A percentile compares a stretch with the other conserved stretches of the same genome.
Evolutionary conservation across 2,113 vertebrate genomes (phyloP).

Genomic region (Periophthalmodon schlosseri): DNA sequence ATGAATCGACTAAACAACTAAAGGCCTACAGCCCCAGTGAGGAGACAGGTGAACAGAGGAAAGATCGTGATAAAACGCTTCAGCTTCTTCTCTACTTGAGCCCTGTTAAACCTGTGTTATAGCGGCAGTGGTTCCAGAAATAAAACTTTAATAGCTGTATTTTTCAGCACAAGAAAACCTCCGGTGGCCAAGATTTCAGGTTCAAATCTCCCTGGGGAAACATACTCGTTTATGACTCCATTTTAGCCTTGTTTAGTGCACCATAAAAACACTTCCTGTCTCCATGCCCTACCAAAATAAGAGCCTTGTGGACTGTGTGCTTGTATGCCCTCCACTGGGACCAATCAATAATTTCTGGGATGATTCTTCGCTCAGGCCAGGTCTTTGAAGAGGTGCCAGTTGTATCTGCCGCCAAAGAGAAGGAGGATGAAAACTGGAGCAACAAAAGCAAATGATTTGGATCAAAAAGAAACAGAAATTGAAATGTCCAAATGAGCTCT

Average conservation of each 20-base stretch:
- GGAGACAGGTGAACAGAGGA: too few relatives aligned
- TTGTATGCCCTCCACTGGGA: conserved; percentile 15
- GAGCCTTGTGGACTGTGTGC: conserved; percentile 7
- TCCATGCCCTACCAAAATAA: conserved; percentile 15
- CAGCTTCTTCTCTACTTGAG: too few relatives aligned
- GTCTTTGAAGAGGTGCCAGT: conserved; percentile 24
- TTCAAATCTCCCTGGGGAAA: conserved; percentile 11
- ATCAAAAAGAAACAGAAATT: conserved; percentile 35
- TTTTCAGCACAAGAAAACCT: conserved; percentile 28
- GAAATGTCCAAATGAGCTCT: conserved; percentile 43
- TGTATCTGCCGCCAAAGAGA: not conserved
- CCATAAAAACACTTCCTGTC: conserved; percentile 10
- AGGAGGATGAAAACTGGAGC: not conserved
- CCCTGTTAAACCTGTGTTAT: not conserved
- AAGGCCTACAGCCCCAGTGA: too few relatives aligned
- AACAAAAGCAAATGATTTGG: conserved; percentile 5
- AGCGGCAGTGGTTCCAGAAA: not conserved
- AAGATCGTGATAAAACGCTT: too few relatives aligned
- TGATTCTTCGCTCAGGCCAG: conserved; percentile 29
- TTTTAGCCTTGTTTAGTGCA: conserved; percentile 14
- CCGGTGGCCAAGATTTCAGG: conserved; percentile 5
- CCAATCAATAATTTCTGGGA: conserved; percentile 41
- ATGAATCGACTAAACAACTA: too few relatives aligned
- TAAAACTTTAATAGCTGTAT: not conserved
- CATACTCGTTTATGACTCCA: conserved; percentile 13